Evolutionary conservation across 1,140 invertebrate genomes (phyloP).

Genomic region (Sweltsa coloradensis): DNA sequence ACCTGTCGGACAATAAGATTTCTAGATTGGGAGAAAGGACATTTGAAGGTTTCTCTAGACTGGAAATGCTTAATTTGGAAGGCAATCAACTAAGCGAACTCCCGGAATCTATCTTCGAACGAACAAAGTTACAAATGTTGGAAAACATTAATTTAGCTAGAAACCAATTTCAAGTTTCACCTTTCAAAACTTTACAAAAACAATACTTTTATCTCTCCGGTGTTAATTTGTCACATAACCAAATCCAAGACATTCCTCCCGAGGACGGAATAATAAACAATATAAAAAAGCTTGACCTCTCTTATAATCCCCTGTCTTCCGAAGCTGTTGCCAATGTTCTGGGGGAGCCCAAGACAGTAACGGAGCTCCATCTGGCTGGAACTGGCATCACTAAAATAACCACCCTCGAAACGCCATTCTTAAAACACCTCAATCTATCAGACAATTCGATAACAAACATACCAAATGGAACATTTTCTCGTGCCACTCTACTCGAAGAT

Average conservation of each 20-base stretch:
- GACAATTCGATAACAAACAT: constrained; percentile 58
- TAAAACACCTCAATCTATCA: constrained; percentile 69
- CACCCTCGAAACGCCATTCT: constrained; percentile 74
- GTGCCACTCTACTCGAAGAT: constrained; percentile 62
- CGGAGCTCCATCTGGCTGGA: constrained; percentile 66
- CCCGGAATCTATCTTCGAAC: constrained; percentile 74
- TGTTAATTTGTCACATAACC: constrained; percentile 68
- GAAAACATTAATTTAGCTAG: constrained; percentile 67
- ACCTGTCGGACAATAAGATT: constrained; percentile 62
- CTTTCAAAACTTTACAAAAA: constrained; percentile 60
- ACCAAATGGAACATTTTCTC: constrained; percentile 50
- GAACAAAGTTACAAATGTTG: constrained; percentile 59
- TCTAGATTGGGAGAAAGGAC: constrained; percentile 62
- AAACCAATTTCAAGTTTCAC: constrained; percentile 61
- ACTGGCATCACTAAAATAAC: constrained; percentile 55
- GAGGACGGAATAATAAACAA: constrained; percentile 78
- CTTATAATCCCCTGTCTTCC: constrained; percentile 65
- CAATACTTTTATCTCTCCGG: constrained; percentile 70
- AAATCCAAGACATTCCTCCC: constrained; percentile 60
- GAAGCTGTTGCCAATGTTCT: constrained; percentile 62
- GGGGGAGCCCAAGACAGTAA: constrained; percentile 76
- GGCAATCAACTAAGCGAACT: constrained; percentile 61
- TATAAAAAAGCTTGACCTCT: constrained; percentile 75
- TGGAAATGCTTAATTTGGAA: constrained; percentile 60
- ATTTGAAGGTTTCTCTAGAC: constrained; percentile 65